These are phyloP conservation scores for Cephus pygmeus DNA, from an alignment of 2,888 invertebrate species.

Conservation along the genomic window DNA sequence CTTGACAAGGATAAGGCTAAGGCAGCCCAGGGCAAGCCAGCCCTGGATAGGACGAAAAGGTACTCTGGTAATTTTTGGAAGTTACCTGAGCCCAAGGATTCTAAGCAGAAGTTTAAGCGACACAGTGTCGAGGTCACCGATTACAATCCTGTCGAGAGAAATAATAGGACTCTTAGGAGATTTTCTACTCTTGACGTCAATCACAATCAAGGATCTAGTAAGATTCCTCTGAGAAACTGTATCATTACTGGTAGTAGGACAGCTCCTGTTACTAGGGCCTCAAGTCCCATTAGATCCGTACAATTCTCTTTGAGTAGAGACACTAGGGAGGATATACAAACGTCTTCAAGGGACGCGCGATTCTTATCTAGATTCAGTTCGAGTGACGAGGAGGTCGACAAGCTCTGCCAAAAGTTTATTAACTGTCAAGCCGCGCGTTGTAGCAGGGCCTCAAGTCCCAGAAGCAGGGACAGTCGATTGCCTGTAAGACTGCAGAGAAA, in stretches of 20 bases:
- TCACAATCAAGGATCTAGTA: slow-evolving; percentile 62
- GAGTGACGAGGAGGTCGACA: slow-evolving; percentile 59
- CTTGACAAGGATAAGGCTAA: slow-evolving; percentile 45
- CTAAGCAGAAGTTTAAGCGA: slow-evolving; percentile 51
- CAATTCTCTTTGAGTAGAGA: slow-evolving; percentile 43
- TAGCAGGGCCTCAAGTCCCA: slow-evolving; percentile 25
- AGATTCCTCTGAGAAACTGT: slow-evolving; percentile 56
- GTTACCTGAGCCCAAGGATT: slow-evolving; percentile 48
- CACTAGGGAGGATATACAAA: slow-evolving; percentile 25
- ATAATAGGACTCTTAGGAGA: slow-evolving; percentile 34
- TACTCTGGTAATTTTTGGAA: slow-evolving; percentile 52
- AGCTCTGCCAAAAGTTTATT: slow-evolving; percentile 48
- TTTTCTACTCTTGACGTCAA: slow-evolving; percentile 57
- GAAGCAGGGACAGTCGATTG: slow-evolving; percentile 45
- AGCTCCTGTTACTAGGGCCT: slow-evolving; percentile 60
- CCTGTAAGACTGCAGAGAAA: slow-evolving; percentile 50
- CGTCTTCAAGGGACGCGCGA: slow-evolving; percentile 31
- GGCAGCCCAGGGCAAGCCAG: slow-evolving; percentile 38
- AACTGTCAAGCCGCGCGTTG: slow-evolving; percentile 32
- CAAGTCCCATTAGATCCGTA: slow-evolving; percentile 54
- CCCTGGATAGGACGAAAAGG: slow-evolving; percentile 51
- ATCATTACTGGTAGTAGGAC: slow-evolving; percentile 56
- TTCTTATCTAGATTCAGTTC: slow-evolving; percentile 52
- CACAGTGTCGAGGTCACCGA: slow-evolving; percentile 57
- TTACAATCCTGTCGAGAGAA: slow-evolving; percentile 39